Base-by-base conservation (phyloP, 2,888 invertebrate species). In the Abrostola tripartita region DNA sequence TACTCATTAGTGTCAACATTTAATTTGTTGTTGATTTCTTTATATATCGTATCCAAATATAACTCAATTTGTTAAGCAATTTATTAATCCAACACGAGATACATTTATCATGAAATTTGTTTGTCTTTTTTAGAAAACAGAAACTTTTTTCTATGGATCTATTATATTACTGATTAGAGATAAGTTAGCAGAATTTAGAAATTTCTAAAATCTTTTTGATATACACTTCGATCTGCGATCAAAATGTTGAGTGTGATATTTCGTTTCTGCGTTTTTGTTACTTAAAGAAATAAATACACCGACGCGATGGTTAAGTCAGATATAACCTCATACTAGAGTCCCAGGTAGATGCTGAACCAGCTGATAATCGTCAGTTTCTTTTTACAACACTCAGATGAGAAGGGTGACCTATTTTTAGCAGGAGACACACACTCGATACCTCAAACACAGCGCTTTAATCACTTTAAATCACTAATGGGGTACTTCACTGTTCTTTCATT, bases 1-100 rank as follows among this genome's bases (percentile, higher is more conserved):
- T 73, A 75, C 64, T 78, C 68, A 73, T 78, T 78, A 76, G 56
- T 71, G 78, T 78, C 81, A 71, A 42, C 58, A 71, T 59, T 52
- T 68, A 66, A 68, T 71, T 68, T 74, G 40, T 68, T 52, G 52
- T 66, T 71, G 60, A 66, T 68, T 77, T 71, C 47, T 72, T 66
- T 62, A 47, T 64, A 35, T 37, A 41, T 36, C 50, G 38, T 52
- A 40, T 53, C 47, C 42, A 69, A 63, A 41, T 54, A 47, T 54
- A 56, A 52, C 47, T 65, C 61, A 65, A 70, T 75, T 75, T 74
- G 71, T 64, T 51, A 49, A 37, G 1, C n/a, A 49, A 24, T 53
- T 24, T 12, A 41, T 37, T 61, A 65, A 75, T 55, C 54, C n/a
- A 37, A 12, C 14, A 63, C n/a, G 38, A 50, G 40, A 51, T 40